Evolutionary conservation across 2,888 invertebrate genomes (phyloP), one percentile per base, ranked within the genome.

Genomic region (Neocrepidodera transversa): DNA sequence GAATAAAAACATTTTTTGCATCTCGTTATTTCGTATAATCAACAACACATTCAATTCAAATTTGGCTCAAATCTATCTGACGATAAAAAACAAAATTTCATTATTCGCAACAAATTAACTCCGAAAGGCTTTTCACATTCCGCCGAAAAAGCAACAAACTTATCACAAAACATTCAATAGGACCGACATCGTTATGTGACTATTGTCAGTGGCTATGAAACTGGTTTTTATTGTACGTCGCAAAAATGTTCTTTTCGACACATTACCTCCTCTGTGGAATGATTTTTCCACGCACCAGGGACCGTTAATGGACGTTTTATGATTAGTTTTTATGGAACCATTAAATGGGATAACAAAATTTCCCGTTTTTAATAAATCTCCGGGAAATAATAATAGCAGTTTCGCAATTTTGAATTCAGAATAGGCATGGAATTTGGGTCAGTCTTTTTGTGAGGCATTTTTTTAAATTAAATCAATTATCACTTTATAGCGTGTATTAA

Each of bases 241-340:
- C 54, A 35, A 50, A n/a, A 54, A 59, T 50, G 50, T 45, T 59
- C 28, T 45, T 50, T 59, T 59, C 43, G 49, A 54, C 59, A 48
- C 60, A 32, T 60, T 51, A 38, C 51, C 30, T 26, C 55, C 16
- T 43, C 47, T 36, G 17, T 49, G 49, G 28, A 52, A 49, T 58
- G 54, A 48, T 52, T 26, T 49, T 48, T 60, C 52, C 38, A 54
- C 54, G 28, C 42, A 40, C 28, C 51, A 51, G 17, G 35, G 6
- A 13, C 30, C 7, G 17, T 47, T 54, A 54, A 54, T 54, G 54
- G 54, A 54, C 36, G 11, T 45, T 54, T 54, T 54, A 45, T 47
- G 54, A 51, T 42, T 40, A 51, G 42, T 51, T 51, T 51, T 51
- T 51, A 51, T 51, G 13, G 17, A 17, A 8, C 8, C 30, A 30